phyloP scores from a whole-genome alignment of 1,140 invertebrate genomes.

The Apis florea region DNA sequence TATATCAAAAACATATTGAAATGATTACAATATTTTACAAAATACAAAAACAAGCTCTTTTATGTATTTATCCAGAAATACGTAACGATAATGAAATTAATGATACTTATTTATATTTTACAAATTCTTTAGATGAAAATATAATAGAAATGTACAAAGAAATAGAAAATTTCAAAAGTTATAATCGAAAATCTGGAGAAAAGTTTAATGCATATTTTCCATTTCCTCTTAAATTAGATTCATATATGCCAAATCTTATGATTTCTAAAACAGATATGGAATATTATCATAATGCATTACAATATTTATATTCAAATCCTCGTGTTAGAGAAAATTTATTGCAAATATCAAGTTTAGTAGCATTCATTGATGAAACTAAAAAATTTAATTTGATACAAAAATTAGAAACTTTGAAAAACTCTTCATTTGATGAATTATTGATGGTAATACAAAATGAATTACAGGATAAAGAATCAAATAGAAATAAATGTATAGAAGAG shows the following conservation, averaged over 20 bases:
- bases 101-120: constrained; percentile 66
- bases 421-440: constrained; percentile 37
- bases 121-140: constrained; percentile 55
- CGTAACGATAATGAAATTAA: constrained; percentile 70
- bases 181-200: constrained; percentile 41
- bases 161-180: constrained; percentile 73
- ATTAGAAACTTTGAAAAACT: constrained; percentile 25
- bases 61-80: constrained; percentile 74
- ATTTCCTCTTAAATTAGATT: constrained; percentile 64
- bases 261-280: constrained; percentile 63
- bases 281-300: constrained; percentile 64
- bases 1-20: constrained; percentile 64
- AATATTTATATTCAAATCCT: constrained; percentile 57
- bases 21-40: constrained; percentile 66
- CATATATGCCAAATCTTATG: constrained; percentile 68
- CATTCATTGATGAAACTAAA: constrained; percentile 42
- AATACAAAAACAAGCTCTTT: constrained; percentile 71
- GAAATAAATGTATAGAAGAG: constrained; percentile 32
- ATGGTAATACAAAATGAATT: constrained; percentile 31
- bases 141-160: constrained; percentile 67
- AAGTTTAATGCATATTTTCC: constrained; percentile 67
- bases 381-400: constrained; percentile 34
- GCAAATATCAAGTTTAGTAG: constrained; percentile 41
- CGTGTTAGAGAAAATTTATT: constrained; percentile 48
- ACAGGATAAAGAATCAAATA: constrained; percentile 35